Base-by-base conservation (phyloP, 23 tunicate species). In the Phallusia fumigata region DNA sequence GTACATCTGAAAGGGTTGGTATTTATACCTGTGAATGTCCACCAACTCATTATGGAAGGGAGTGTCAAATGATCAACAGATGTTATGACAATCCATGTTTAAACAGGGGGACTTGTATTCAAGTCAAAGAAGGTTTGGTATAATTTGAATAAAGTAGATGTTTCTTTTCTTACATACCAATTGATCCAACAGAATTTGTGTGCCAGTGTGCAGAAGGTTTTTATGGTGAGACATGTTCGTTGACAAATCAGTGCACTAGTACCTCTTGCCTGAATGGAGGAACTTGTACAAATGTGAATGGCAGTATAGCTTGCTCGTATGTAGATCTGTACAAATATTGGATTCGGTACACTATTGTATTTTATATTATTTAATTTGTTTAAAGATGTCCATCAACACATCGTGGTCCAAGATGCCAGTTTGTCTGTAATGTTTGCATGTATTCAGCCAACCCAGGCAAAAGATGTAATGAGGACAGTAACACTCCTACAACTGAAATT, bases 221-320 rank as follows among this genome's bases (percentile, higher is more conserved):
- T 80, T 28, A 18, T 11, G 97, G 97, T 3, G 15, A 28, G 19
- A 52, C 76, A n/a, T 92, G 97, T 84, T 90, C 90, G 0, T 22
- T 44, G 3, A 35, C 35, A 30, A 72, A 84, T 30, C 33, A 58
- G 22, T 92, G 97, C 64, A 35, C 76, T 16, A 76, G 65, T 33
- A 76, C 78, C 31, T 88, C 97, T 30, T 92, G 97, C 64, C 0
- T 64, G 65, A 92, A 92, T 53, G 97, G 97, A 34, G 97, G 88
- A 73, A n/a, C 30, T 21, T 92, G 97, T 78, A 74, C 50, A 77
- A 21, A 19, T 35, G 44, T 36, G 22, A 77, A 45, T 45, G 53
- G 81, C 36, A 36, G 22, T 28, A 53, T 28, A 40, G 6, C 81
- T 77, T 77, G 81, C 34, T 74, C 13, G 78, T 74, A 74, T 21